Base-by-base conservation (phyloP, 1,140 invertebrate species). In the Hyles euphorbiae region DNA sequence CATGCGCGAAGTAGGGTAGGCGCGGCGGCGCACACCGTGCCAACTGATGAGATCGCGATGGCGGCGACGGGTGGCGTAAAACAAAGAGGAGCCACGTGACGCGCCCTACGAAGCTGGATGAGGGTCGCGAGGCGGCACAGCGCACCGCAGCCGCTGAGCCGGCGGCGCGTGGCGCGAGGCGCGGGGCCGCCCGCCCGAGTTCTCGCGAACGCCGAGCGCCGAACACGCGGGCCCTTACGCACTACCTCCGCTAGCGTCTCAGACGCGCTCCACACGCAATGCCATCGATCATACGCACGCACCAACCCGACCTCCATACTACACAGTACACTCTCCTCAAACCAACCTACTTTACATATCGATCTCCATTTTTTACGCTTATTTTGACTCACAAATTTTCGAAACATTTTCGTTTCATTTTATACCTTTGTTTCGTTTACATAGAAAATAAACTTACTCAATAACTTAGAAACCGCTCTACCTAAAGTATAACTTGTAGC, bases 221-320 rank as follows among this genome's bases (percentile, higher is more conserved):
- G 22, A 22, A 40, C 36, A 8, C 36, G 36, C 36, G 36, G 54
- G 54, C 54, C 45, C 32, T 36, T 47, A 34, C 46, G 46, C 46
- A 40, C 36, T 5, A 40, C 72, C 75, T 74, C 70, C 72, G 73
- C 67, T 66, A 60, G 60, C 63, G 53, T 60, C 56, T 57, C 59
- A 70, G 57, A 73, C 70, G 68, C 49, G 10, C 40, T 34, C 49
- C 49, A 34, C 83, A 87, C 83, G 83, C 83, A 83, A 83, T 61
- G 75, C 72, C 76, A 86, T 84, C 80, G 76, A 84, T 82, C 83
- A 84, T 72, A 72, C 65, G 61, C 83, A 83, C 78, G 83, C 78
- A 77, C 71, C 68, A 57, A 49, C 61, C 55, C 74, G 71, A 76
- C 74, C 76, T 77, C 73, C 66, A 72, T 66, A 72, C 67, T 60